Percentiles rank a stretch among this genome's conserved stretches.
Conservation (phyloP, 2,113 vertebrate species). For the Alligator sinensis region DNA sequence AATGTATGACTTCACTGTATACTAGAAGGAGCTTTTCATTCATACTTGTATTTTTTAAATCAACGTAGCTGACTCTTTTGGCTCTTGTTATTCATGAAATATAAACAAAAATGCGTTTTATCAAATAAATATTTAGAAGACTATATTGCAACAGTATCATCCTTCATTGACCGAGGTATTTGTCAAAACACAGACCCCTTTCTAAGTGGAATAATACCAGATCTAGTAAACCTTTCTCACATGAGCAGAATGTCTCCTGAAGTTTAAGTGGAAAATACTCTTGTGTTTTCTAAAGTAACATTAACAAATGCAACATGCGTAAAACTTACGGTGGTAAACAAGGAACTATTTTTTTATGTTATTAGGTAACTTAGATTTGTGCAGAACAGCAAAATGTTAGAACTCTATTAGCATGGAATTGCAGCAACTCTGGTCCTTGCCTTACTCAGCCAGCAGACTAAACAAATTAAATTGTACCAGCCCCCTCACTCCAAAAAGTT, state of each 20-base stretch:
- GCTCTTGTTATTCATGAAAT: background rate
- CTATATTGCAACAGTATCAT: background rate
- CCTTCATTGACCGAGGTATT: rapidly evolving
- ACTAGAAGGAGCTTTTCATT: too few species aligned
- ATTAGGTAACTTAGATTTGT: background rate
- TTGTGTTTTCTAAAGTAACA: background rate
- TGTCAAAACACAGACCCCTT: background rate
- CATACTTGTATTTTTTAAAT: background rate
- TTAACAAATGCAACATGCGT: background rate
- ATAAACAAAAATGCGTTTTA: background rate
- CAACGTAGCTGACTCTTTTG: background rate
- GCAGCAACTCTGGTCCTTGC: background rate
- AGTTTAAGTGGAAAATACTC: background rate
- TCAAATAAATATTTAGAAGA: background rate
- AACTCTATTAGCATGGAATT: background rate
- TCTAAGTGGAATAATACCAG: background rate
- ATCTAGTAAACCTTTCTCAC: background rate
- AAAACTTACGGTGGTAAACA: background rate
- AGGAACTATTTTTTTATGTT: background rate
- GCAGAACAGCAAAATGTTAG: background rate
- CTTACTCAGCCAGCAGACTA: background rate
- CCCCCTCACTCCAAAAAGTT: rapidly evolving
- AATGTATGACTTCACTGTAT: too few species aligned
- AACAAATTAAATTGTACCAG: background rate
- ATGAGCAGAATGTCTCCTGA: rapidly evolving